Conservation (phyloP, 2,113 vertebrate species). For the Trinectes maculatus region DNA sequence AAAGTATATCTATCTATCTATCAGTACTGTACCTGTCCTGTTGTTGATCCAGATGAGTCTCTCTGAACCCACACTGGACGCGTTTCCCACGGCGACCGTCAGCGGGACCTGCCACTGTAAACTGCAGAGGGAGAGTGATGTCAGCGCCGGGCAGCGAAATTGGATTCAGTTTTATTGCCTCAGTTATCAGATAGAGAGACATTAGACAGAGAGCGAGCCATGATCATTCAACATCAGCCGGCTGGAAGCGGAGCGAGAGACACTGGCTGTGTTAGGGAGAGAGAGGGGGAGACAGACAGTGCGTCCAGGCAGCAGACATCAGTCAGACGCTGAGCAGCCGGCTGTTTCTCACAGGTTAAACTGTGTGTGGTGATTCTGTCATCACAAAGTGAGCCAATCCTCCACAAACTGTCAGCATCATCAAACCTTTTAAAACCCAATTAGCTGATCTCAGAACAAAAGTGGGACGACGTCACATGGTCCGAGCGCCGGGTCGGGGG, state of each 20-base stretch:
- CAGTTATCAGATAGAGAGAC: conserved; percentile 40
- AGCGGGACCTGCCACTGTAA: conserved; percentile 96
- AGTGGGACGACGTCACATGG: too few relatives aligned
- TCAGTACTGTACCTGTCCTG: conserved; percentile 91
- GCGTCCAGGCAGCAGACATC: conserved; percentile 23
- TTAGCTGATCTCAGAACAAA: conserved; percentile 10
- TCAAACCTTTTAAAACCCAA: conserved; percentile 5
- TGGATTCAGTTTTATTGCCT: conserved; percentile 45
- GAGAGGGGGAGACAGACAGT: conserved; percentile 1
- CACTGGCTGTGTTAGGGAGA: not conserved
- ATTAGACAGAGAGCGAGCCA: conserved; percentile 25
- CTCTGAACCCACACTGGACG: conserved; percentile 87
- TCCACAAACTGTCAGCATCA: not conserved
- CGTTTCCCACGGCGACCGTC: conserved; percentile 93
- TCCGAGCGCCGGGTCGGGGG: too few relatives aligned
- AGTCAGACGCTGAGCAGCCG: conserved; percentile 33
- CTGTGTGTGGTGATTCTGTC: not conserved
- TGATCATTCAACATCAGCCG: conserved; percentile 34
- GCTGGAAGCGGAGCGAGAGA: conserved; percentile 38
- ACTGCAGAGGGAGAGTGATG: conserved; percentile 80
- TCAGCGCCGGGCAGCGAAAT: conserved; percentile 23
- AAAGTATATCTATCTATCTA: too few relatives aligned
- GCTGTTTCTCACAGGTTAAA: conserved; percentile 31
- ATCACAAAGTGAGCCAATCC: conserved; percentile 1
- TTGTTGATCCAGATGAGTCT: conserved; percentile 97